Percentiles rank a stretch among this genome's conserved stretches.
Conservation (phyloP, 2,888 invertebrate species). For the Eremobia ochroleuca region DNA sequence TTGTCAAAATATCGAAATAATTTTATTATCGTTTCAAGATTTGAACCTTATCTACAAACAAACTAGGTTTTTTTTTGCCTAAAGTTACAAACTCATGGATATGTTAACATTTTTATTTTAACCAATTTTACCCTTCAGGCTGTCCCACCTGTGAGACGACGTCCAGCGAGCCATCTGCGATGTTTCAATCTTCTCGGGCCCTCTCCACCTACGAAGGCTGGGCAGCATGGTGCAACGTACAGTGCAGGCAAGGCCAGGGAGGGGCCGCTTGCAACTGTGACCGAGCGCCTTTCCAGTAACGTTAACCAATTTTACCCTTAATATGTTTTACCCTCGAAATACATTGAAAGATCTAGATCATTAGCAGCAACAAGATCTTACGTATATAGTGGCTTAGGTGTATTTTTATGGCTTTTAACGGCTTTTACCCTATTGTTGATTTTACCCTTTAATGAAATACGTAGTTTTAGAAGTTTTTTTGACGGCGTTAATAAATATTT, state of each 20-base stretch:
- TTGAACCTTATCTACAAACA: background rate
- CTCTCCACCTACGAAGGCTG: conserved; percentile 88
- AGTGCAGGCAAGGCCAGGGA: conserved; percentile 93
- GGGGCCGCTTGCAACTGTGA: conserved; percentile 95
- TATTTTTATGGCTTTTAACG: conserved; percentile 10
- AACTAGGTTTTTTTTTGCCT: background rate
- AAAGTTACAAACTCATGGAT: background rate
- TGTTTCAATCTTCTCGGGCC: conserved; percentile 56
- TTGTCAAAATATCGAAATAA: background rate
- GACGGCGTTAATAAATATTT: background rate
- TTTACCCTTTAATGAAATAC: background rate
- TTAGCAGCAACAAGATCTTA: background rate
- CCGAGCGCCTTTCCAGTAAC: conserved; percentile 91
- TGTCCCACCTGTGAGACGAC: conserved; percentile 83
- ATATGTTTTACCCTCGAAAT: conserved; percentile 33
- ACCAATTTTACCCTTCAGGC: conserved; percentile 72
- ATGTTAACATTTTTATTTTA: conserved; percentile 2
- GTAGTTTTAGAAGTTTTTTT: background rate
- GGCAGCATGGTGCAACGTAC: conserved; percentile 92
- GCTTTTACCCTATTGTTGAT: conserved; percentile 13
- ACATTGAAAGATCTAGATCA: conserved; percentile 10
- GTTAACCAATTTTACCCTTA: conserved; percentile 41
- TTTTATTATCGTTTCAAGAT: background rate
- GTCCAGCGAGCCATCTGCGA: conserved; percentile 35
- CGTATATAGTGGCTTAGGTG: too few species aligned